These are phyloP conservation scores for Macropis europaea DNA, from an alignment of 2,888 invertebrate species.

Conservation along the genomic window DNA sequence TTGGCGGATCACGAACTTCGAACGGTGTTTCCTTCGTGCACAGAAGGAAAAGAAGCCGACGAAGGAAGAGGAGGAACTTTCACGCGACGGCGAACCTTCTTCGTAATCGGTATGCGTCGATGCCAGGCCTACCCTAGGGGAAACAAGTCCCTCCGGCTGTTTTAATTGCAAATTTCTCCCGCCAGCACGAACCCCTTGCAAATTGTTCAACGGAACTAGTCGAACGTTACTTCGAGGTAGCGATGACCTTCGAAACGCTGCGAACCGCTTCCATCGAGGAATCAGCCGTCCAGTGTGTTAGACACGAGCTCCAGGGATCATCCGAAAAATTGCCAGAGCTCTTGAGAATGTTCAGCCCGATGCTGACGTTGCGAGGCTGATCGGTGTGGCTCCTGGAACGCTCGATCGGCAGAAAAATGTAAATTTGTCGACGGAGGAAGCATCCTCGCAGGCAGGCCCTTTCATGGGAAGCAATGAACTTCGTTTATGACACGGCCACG, in stretches of 20 bases:
- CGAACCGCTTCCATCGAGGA: too few species aligned
- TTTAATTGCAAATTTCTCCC: slow-evolving; percentile 50
- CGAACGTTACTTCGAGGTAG: slow-evolving; percentile 11
- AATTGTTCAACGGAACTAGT: slow-evolving; percentile 24
- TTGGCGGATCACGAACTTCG: slow-evolving; percentile 54
- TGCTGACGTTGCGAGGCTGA: too few species aligned
- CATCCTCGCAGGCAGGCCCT: not conserved
- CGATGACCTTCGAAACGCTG: slow-evolving; percentile 1
- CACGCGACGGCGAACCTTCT: slow-evolving; percentile 71
- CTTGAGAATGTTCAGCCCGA: too few species aligned
- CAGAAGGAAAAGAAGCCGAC: slow-evolving; percentile 13
- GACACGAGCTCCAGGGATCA: too few species aligned
- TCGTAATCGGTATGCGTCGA: slow-evolving; percentile 51
- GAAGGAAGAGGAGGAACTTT: slow-evolving; percentile 70
- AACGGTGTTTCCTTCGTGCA: slow-evolving; percentile 24
- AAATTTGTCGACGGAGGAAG: too few species aligned
- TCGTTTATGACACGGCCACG: slow-evolving; percentile 2
- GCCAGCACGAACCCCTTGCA: not conserved
- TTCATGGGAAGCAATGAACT: slow-evolving; percentile 9
- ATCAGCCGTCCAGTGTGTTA: too few species aligned
- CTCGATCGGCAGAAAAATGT: too few species aligned
- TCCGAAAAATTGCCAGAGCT: too few species aligned
- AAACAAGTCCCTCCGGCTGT: not conserved
- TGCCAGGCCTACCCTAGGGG: slow-evolving; percentile 5
- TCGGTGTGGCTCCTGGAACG: too few species aligned